Evolutionary conservation across 2,888 invertebrate species (phyloP), one percentile per base, ranked within the genome.

Genomic region (Hoplodrina blanda): DNA sequence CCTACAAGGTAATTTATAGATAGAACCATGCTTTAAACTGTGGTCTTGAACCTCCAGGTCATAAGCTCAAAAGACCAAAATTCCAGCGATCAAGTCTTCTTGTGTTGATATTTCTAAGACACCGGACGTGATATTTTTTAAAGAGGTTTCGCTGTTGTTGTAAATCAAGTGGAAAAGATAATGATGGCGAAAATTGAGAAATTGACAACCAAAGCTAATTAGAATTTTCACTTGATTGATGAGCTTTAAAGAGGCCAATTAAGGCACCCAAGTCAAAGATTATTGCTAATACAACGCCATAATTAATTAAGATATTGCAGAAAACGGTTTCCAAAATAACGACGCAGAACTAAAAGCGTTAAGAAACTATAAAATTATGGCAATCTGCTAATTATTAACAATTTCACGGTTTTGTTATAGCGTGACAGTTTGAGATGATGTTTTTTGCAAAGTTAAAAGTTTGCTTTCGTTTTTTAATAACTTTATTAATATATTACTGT

Each of bases 331-430:
- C 69, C 60, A 72, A 84, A 78, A 63, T 84, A 80, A 83, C 76
- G 73, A 68, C 59, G 69, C 78, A 60, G 37, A 74, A 74, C 83
- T 37, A 85, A 85, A 71, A 33, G 53, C 66, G 78, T 79, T 66
- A 81, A 74, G 67, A 81, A 81, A 78, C 74, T 71, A 73, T 81
- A 33, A 81, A 75, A 79, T 81, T 79, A 84, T 81, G 76, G 62
- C 37, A 79, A 84, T 69, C 76, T 71, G 49, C 54, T 73, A 73
- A 81, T 82, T 75, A 70, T 68, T 56, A 52, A 30, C 46, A 65
- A 81, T 85, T 79, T 79, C 71, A 78, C 67, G 77, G 79, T 63
- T 62, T 63, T 25, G 10, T 73, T 77, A 59, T 57, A 57, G 60
- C 70, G 66, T 64, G 62, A 82, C 74, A 62, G 53, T 68, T 76